Base-by-base conservation (phyloP, 2,797 vertebrate species). In the Fistularia commersonii region DNA sequence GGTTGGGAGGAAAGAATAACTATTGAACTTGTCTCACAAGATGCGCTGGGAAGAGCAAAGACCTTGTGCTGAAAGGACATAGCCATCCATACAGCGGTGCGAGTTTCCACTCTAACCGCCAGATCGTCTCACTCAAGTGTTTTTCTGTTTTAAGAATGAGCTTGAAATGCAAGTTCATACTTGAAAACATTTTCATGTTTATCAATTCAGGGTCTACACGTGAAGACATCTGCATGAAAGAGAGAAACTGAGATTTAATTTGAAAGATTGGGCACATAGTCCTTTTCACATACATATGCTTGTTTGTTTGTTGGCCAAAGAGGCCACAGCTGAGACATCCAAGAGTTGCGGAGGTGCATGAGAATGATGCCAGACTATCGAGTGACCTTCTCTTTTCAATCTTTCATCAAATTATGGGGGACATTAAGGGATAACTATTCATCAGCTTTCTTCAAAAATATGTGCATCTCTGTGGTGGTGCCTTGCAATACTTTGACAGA, bases 141-240 rank as follows among this genome's bases (percentile, higher is more conserved):
- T 60, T 61, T 52, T 65, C 35, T 8, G 7, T 41, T 41, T 41
- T 13, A 7, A 23, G 41, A 52, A 23, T 23, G 23, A 23, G 23
- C 23, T 23, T 23, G 23, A 23, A 23, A 23, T 23, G 23, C 23
- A 44, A 57, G 48, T 10, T 36, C 35, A 36, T 36, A 6, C 35
- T 36, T 7, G 2, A 36, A 10, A 31, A 11, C 44, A 44, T 56
- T 43, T 60, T 48, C 37, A 12, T 40, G n/a, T 13, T 35, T 57
- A 76, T 73, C 33, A 57, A 31, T 66, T 74, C 66, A 79, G 79
- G 68, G 70, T 59, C 65, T 67, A 12, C 64, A n/a, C n/a, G n/a
- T n/a, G n/a, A n/a, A n/a, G n/a, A n/a, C n/a, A 2, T 70, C 61
- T 57, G 45, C 39, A 42, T 32, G 58, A 61, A 48, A 48, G 56